A percentile compares a stretch with the other conserved stretches of the same genome.
Evolutionary conservation across 2,888 invertebrate species (phyloP).

Genomic region (Macrophya annulata): DNA sequence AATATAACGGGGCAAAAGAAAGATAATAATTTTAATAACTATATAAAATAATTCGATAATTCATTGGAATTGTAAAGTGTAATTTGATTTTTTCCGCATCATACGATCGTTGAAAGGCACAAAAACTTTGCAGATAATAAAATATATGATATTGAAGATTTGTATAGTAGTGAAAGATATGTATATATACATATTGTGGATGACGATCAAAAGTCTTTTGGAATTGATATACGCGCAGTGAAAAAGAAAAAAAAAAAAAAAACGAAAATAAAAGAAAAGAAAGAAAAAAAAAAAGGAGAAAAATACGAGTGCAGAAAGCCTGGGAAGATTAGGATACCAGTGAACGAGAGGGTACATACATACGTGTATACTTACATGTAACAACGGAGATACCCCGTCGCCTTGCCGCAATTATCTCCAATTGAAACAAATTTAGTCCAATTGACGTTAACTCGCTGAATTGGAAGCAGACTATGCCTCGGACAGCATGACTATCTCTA

Average conservation of each 20-base stretch:
- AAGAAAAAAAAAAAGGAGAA: background rate
- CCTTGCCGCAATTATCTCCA: constrained; percentile 78
- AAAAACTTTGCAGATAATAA: background rate
- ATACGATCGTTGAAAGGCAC: background rate
- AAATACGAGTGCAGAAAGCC: constrained; percentile 27
- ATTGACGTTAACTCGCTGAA: constrained; percentile 79
- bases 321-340: constrained; percentile 44
- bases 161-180: background rate
- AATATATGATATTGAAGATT: background rate
- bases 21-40: background rate
- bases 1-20: background rate
- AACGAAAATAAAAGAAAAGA: too few species aligned
- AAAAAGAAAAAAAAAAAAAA: background rate
- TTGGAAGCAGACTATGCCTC: constrained; percentile 66
- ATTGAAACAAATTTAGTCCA: constrained; percentile 78
- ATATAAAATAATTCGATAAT: background rate
- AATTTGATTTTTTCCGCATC: background rate
- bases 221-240: background rate
- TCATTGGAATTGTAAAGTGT: background rate
- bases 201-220: background rate
- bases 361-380: constrained; percentile 52
- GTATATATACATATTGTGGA: background rate
- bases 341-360: constrained; percentile 8
- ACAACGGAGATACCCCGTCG: constrained; percentile 76
- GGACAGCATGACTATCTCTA: background rate